Evolutionary conservation across 2,888 invertebrate species (phyloP).

Genomic region (Drosophila kanekoi): DNA sequence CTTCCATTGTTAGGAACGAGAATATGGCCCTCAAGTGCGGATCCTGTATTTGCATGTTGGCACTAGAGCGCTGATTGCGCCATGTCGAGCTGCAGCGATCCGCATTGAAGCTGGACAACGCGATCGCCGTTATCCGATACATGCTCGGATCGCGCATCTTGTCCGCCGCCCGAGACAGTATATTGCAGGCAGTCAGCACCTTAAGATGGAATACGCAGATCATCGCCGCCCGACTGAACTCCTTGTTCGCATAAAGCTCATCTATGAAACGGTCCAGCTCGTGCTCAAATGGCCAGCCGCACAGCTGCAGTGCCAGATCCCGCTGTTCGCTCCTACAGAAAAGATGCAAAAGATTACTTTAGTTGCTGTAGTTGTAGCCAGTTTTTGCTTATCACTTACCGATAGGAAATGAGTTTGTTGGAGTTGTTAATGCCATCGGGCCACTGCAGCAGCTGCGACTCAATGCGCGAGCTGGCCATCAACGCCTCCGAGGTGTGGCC

Average conservation of each 20-base stretch:
- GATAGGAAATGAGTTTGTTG: slow-evolving; percentile 80
- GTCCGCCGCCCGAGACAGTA: slow-evolving; percentile 91
- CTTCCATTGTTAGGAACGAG: slow-evolving; percentile 94
- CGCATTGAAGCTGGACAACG: slow-evolving; percentile 93
- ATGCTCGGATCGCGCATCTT: slow-evolving; percentile 82
- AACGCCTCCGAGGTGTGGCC: slow-evolving; percentile 78
- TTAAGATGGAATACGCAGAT: slow-evolving; percentile 96
- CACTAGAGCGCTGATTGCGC: slow-evolving; percentile 90
- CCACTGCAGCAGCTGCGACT: slow-evolving; percentile 83
- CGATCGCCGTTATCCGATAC: slow-evolving; percentile 89
- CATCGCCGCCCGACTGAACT: slow-evolving; percentile 94
- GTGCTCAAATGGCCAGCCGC: slow-evolving; percentile 95
- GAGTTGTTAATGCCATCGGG: slow-evolving; percentile 84
- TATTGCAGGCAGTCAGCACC: slow-evolving; percentile 93
- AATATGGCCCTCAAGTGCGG: slow-evolving; percentile 96
- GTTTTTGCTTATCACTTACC: slow-evolving; percentile 52
- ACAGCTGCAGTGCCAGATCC: slow-evolving; percentile 92
- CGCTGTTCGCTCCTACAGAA: slow-evolving; percentile 87
- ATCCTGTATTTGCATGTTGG: slow-evolving; percentile 92
- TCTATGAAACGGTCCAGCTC: slow-evolving; percentile 88
- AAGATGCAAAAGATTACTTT: slow-evolving; percentile 3
- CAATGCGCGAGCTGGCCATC: slow-evolving; percentile 81
- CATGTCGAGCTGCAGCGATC: slow-evolving; percentile 91
- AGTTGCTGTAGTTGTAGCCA: neutral
- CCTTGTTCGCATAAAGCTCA: slow-evolving; percentile 89